A percentile compares a stretch with the other conserved stretches of the same genome.
Evolutionary conservation across 2,113 vertebrate genomes (phyloP).

Genomic region (Tachysurus fulvidraco): DNA sequence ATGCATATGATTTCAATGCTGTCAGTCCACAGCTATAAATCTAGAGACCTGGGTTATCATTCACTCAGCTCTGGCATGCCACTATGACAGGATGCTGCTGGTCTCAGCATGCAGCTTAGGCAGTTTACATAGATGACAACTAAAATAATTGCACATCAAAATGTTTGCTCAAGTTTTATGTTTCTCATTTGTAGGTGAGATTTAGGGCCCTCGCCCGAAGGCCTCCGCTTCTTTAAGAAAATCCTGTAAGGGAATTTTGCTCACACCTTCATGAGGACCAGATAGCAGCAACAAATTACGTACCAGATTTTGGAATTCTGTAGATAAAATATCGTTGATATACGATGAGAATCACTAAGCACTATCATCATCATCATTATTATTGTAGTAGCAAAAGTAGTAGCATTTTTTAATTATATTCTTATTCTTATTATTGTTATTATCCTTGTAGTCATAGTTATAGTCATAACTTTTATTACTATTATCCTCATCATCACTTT

Average conservation of each 20-base stretch:
- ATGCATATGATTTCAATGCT: constrained; percentile 4
- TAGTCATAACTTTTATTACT: background rate
- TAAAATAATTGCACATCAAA: background rate
- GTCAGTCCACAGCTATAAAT: constrained; percentile 14
- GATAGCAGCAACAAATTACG: background rate
- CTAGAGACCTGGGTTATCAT: background rate
- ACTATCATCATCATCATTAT: background rate
- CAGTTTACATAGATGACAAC: constrained; percentile 16
- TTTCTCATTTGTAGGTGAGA: constrained; percentile 1
- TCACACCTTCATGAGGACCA: background rate
- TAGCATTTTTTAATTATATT: background rate
- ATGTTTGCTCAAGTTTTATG: constrained; percentile 22
- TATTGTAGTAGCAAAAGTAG: background rate
- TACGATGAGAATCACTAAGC: background rate
- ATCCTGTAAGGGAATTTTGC: background rate
- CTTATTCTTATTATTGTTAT: background rate
- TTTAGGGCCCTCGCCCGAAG: background rate
- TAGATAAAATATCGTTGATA: background rate
- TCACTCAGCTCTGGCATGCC: background rate
- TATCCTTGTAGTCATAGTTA: background rate
- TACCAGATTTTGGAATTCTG: background rate
- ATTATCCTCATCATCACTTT: background rate
- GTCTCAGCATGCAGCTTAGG: constrained; percentile 10
- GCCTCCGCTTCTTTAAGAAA: background rate
- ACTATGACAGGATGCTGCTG: constrained; percentile 17